Conservation (phyloP, 2,113 vertebrate genomes). For the Chitala chitala region DNA sequence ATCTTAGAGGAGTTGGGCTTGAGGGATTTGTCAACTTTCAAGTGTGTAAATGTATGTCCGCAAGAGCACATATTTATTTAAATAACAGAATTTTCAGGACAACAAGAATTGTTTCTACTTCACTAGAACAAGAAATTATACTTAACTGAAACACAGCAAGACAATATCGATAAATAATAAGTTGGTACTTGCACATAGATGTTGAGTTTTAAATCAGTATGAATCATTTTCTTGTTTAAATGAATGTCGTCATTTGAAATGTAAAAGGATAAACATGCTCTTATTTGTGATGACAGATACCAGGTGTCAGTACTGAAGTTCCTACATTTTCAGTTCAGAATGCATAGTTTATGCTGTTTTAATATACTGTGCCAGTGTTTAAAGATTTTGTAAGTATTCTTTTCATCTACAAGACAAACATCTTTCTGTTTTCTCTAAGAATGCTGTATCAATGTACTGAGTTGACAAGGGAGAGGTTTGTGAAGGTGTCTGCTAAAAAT, state of each 20-base stretch:
- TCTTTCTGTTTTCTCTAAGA: too few relatives aligned
- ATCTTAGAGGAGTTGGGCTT: background rate
- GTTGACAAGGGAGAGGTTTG: too few relatives aligned
- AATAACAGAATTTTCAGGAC: background rate
- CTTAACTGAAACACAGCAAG: background rate
- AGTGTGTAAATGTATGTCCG: background rate
- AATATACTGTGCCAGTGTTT: too few relatives aligned
- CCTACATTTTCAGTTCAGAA: too few relatives aligned
- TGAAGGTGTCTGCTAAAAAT: too few relatives aligned
- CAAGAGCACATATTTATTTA: conserved; percentile 6
- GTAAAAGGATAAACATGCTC: too few relatives aligned
- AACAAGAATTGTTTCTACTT: background rate
- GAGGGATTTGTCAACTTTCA: background rate
- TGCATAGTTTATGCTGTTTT: too few relatives aligned
- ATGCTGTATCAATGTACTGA: too few relatives aligned
- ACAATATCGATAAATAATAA: background rate
- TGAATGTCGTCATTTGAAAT: background rate
- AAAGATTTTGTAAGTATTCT: too few relatives aligned
- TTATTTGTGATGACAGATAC: background rate
- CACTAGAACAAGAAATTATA: background rate
- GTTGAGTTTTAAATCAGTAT: background rate
- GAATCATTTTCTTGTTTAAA: background rate
- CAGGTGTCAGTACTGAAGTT: too few relatives aligned
- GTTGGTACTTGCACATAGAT: background rate
- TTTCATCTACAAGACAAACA: too few relatives aligned